phyloP scores from a whole-genome alignment of 1,140 invertebrate genomes.

The Drosophila elegans region DNA sequence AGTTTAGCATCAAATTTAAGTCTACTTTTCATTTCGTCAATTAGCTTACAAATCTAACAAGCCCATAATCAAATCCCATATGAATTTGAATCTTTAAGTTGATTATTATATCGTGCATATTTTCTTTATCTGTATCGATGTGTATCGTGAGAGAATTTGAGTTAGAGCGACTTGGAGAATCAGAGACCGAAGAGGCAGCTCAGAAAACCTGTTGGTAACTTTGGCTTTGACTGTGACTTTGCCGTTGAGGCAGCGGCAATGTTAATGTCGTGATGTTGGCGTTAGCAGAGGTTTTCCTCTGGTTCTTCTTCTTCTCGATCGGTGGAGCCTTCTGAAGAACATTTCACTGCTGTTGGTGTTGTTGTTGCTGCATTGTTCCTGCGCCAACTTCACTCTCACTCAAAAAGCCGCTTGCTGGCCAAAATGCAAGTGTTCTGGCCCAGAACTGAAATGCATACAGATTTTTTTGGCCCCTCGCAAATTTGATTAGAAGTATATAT shows the following conservation, averaged over 20 bases:
- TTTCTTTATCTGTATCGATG: background rate
- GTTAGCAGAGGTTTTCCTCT: constrained; percentile 24
- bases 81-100: too few relatives aligned
- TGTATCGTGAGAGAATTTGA: constrained; percentile 20
- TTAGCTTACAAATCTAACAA: too few relatives aligned
- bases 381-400: constrained; percentile 84
- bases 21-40: too few relatives aligned
- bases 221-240: constrained; percentile 83
- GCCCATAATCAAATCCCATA: too few relatives aligned
- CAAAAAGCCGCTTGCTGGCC: constrained; percentile 71
- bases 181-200: constrained; percentile 11
- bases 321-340: constrained; percentile 37
- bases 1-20: too few relatives aligned
- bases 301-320: constrained; percentile 14
- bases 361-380: constrained; percentile 57
- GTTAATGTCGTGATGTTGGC: constrained; percentile 52
- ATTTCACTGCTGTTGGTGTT: constrained; percentile 28
- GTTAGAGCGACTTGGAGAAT: constrained; percentile 11
- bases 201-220: constrained; percentile 63
- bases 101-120: background rate
- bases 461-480: background rate
- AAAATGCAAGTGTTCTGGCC: constrained; percentile 75
- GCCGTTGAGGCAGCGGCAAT: constrained; percentile 53
- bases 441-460: constrained; percentile 7
- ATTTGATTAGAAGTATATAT: background rate